These are phyloP conservation scores for Catostomus latipinnis DNA, from an alignment of 2,797 vertebrate genomes.

Conservation along the genomic window DNA sequence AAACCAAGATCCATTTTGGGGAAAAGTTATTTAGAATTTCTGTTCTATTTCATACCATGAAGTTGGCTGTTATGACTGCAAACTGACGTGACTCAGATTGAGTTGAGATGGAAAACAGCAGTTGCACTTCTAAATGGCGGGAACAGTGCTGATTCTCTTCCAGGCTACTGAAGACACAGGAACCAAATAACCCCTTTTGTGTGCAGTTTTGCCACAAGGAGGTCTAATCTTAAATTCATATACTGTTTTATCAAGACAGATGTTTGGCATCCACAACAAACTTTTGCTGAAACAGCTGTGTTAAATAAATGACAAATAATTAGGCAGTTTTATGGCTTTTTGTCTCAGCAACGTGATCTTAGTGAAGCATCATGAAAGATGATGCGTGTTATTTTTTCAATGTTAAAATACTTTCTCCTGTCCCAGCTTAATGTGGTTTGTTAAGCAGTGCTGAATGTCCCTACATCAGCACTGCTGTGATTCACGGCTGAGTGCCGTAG, in stretches of 20 bases:
- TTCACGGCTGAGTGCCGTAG: too few relatives aligned
- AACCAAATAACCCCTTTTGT: slow-evolving; percentile 33
- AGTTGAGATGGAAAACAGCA: not conserved
- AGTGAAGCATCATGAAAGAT: slow-evolving; percentile 56
- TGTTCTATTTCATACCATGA: slow-evolving; percentile 10
- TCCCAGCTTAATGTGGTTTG: too few relatives aligned
- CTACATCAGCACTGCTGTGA: too few relatives aligned
- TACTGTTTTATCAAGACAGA: slow-evolving; percentile 62
- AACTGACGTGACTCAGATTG: slow-evolving; percentile 18
- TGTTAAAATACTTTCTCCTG: not conserved
- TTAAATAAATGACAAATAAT: slow-evolving; percentile 68
- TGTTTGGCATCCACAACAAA: slow-evolving; percentile 59
- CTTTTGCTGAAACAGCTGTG: slow-evolving; percentile 65
- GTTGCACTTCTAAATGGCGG: not conserved
- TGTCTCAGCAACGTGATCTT: slow-evolving; percentile 62
- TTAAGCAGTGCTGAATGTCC: too few relatives aligned
- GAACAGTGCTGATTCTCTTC: slow-evolving; percentile 24
- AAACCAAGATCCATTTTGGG: slow-evolving; percentile 54
- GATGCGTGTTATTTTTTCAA: not conserved
- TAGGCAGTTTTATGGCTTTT: slow-evolving; percentile 67
- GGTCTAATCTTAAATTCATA: slow-evolving; percentile 48
- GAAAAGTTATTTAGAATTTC: slow-evolving; percentile 24
- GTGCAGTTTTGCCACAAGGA: slow-evolving; percentile 39
- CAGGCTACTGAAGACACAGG: not conserved
- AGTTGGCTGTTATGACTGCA: slow-evolving; percentile 25